These are phyloP conservation scores for Craseonycteris thonglongyai DNA, from an alignment of 2,113 vertebrate genomes.

Conservation along the genomic window DNA sequence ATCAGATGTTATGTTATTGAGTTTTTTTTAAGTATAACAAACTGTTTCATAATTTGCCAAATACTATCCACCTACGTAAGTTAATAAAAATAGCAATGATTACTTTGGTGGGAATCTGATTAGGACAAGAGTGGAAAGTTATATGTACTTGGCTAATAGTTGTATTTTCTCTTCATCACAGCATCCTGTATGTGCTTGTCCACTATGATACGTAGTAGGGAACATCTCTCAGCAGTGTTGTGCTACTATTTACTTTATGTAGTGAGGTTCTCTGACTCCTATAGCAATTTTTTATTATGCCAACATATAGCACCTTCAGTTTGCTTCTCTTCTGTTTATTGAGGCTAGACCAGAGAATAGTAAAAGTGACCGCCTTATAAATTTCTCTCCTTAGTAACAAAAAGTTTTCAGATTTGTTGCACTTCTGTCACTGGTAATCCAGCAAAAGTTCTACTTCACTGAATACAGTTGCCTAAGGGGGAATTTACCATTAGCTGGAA, in stretches of 20 bases:
- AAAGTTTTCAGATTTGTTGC: background rate
- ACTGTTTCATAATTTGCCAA: slow-evolving; percentile 75
- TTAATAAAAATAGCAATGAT: slow-evolving; percentile 74
- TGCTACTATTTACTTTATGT: background rate
- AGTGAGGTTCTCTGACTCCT: background rate
- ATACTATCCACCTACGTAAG: slow-evolving; percentile 72
- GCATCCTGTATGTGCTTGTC: background rate
- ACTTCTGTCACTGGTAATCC: background rate
- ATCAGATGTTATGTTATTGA: slow-evolving; percentile 72
- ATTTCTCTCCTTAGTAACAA: background rate
- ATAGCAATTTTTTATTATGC: background rate
- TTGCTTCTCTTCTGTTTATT: background rate
- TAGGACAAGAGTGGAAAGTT: slow-evolving; percentile 37
- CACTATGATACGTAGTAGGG: background rate
- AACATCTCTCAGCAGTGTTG: background rate
- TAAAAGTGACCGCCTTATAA: background rate
- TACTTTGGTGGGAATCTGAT: slow-evolving; percentile 58
- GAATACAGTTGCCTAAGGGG: background rate
- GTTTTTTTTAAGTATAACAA: slow-evolving; percentile 69
- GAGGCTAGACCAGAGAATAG: background rate
- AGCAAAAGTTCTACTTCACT: background rate
- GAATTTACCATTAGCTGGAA: background rate
- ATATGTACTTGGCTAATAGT: background rate
- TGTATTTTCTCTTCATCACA: background rate
- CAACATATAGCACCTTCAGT: background rate